phyloP scores from a whole-genome alignment of 1,140 invertebrate species.

The Parasteatoda tepidariorum region DNA sequence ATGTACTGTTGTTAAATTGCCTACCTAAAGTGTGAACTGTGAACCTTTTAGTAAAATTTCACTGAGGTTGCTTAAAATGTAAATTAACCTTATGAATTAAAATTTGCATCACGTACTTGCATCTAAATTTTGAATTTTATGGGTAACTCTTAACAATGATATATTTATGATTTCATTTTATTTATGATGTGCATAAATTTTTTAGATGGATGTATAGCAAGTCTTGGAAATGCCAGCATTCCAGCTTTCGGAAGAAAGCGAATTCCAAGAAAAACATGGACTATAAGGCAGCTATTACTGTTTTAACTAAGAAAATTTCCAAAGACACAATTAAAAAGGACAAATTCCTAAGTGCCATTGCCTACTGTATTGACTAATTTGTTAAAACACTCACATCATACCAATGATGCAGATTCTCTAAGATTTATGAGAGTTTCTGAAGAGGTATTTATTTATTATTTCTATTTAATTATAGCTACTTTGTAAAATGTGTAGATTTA shows the following conservation, averaged over 20 bases:
- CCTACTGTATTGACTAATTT: not conserved
- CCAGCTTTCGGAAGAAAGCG: not conserved
- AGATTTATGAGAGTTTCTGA: not conserved
- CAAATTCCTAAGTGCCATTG: not conserved
- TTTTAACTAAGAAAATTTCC: not conserved
- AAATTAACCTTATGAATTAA: too few relatives aligned
- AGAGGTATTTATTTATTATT: not conserved
- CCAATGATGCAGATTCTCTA: not conserved
- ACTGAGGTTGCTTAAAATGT: too few relatives aligned
- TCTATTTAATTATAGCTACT: too few relatives aligned
- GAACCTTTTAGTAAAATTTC: too few relatives aligned
- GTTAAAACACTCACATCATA: not conserved
- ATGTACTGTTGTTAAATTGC: too few relatives aligned
- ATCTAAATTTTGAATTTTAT: too few relatives aligned
- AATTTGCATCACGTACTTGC: too few relatives aligned
- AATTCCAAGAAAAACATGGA: not conserved
- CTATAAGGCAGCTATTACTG: not conserved
- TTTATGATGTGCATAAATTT: not conserved
- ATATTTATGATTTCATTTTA: not conserved
- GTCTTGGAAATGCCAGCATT: not conserved
- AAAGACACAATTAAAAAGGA: not conserved
- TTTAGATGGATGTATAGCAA: not conserved
- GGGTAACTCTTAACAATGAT: not conserved
- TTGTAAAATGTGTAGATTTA: too few relatives aligned
- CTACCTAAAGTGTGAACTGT: too few relatives aligned